Evolutionary conservation across 2,797 vertebrate species (phyloP), one percentile per base, ranked within the genome.

Genomic region (Sebastes vulpes): DNA sequence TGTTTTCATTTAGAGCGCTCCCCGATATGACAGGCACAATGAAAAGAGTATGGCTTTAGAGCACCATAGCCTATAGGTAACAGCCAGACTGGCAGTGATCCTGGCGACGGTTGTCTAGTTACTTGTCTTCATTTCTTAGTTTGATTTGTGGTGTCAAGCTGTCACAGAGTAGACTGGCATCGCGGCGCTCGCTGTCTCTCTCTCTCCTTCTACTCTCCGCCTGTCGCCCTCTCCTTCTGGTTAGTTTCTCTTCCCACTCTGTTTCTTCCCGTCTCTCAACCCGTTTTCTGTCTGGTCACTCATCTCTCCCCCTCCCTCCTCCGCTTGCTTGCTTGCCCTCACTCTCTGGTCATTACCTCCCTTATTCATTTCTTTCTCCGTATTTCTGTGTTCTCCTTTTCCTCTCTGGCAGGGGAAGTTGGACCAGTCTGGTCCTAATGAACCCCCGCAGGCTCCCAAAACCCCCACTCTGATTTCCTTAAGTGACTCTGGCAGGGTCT

Each of bases 61-160:
- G 84, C 59, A 42, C 65, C 4, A 28, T 85, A 86, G 91, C 89
- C 90, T 75, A 89, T 90, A 94, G 92, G 88, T 94, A 95, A 89
- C 70, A 92, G 73, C 75, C 84, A 83, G 83, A 85, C 76, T 82
- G 87, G 90, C 91, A 91, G 91, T 92, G 90, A 94, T 94, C 90
- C 85, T 75, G 72, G 81, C 58, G 85, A 80, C 81, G 72, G 58
- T 92, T 89, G 90, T 89, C 91, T 94, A 76, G 83, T 93, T 92
- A 92, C 89, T 89, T 90, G 92, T 92, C 92, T 93, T 93, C 76
- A 88, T 90, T 92, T 90, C 84, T 83, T 85, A 81, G 85, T 94
- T 94, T 94, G 95, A 95, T 94, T 95, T 88, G 82, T 66, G 85
- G 84, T 93, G 91, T 95, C 94, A 93, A 92, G 89, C 92, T 93